Evolutionary conservation across 1,140 invertebrate species (phyloP), one percentile per base, ranked within the genome.

Genomic region (Leptestheria dahalacensis): DNA sequence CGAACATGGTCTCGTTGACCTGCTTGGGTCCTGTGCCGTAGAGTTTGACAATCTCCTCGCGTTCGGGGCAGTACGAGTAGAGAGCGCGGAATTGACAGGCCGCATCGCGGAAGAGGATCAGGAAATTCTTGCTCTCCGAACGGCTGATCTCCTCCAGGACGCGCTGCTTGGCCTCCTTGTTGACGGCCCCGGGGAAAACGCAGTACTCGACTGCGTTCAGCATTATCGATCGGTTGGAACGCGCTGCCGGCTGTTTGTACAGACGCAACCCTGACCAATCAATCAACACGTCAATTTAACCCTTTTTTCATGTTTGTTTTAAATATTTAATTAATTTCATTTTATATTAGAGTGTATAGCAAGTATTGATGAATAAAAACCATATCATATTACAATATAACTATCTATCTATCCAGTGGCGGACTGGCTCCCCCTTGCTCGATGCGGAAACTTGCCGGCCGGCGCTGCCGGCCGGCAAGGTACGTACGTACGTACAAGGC

Each of bases 131-230:
- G 66, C 87, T 89, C 71, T 97, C 93, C 1, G 89, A 93, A 64
- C 85, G 80, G 60, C 87, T 86, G 63, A 99, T 90, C 74, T 97
- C 93, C 71, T 97, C 93, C 24, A 97, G 72, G 15, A 97, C 92
- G 68, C 91, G 83, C 64, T 86, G 82, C 72, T 97, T 96, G 18
- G 89, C 84, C 66, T 96, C 92, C 59, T 80, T 82, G 75, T 98
- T 98, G 2, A 99, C 96, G 46, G 83, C 88, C 59, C 96, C 96
- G 41, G 95, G 95, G 71, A 99, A 93, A 58, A 98, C 93, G 72
- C 91, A 94, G 73, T 97, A 96, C 72, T 96, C 93, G 26, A 99
- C 91, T 48, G 96, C 96, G 73, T 99, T 99, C 64, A 94, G 72
- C 74, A 99, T 96, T 64, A 99, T 94, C 65, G 85, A 84, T 61